Percentiles rank a stretch among this genome's conserved stretches.
These are phyloP conservation scores for Peromyscus attwateri DNA, from an alignment of 2,797 vertebrate genomes.

Conservation along the genomic window DNA sequence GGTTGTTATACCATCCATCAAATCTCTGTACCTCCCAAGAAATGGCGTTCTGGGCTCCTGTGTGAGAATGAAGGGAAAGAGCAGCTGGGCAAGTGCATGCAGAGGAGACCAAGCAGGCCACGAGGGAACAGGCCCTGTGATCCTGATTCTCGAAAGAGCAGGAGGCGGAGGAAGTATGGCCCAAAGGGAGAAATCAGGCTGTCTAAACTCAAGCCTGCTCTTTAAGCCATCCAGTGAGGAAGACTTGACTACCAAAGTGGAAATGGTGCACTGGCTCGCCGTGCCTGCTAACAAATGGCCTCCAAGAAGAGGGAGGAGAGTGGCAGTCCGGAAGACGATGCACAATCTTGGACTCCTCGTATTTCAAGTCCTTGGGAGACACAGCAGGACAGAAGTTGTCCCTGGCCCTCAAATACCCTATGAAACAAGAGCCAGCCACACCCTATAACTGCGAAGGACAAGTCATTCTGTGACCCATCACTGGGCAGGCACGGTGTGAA, in stretches of 20 bases:
- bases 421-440: conserved; percentile 30
- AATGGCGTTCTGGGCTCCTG: conserved; percentile 87
- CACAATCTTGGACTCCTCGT: not conserved
- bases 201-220: conserved; percentile 39
- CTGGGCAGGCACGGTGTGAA: conserved; percentile 26
- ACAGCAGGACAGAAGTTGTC: not conserved
- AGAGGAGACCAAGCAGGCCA: not conserved
- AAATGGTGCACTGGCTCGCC: not conserved
- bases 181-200: conserved; percentile 2
- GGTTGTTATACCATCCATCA: conserved; percentile 98
- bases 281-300: not conserved
- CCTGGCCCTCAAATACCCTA: not conserved
- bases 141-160: not conserved
- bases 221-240: not conserved
- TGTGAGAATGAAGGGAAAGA: conserved; percentile 46
- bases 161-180: not conserved
- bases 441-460: conserved; percentile 37
- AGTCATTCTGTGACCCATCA: conserved; percentile 55
- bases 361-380: not conserved
- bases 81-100: not conserved
- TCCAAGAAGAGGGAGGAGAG: not conserved
- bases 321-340: not conserved
- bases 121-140: not conserved
- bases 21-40: conserved; percentile 95
- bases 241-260: not conserved